Conservation (phyloP, 2,888 invertebrate species). For the Meandrusa payeni region DNA sequence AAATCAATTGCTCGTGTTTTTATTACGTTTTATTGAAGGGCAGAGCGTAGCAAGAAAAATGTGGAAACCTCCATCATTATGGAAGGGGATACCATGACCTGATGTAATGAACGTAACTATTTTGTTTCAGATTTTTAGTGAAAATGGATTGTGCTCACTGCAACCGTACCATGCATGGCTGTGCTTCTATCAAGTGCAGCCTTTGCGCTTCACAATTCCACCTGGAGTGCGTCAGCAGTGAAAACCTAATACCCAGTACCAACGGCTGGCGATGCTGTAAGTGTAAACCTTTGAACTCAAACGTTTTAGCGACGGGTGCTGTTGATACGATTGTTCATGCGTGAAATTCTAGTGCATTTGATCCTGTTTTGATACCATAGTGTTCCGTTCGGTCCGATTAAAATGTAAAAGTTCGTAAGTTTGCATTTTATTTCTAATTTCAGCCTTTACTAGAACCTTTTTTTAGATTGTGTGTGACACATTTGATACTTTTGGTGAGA, state of each 20-base stretch:
- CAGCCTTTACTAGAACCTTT: too few relatives aligned
- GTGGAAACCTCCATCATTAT: too few relatives aligned
- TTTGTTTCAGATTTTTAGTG: too few relatives aligned
- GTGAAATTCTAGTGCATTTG: slow-evolving; percentile 11
- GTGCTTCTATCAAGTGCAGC: slow-evolving; percentile 64
- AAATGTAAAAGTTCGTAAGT: slow-evolving; percentile 8
- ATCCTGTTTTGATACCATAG: slow-evolving; percentile 14
- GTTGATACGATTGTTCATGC: slow-evolving; percentile 33
- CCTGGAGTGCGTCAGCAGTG: slow-evolving; percentile 58
- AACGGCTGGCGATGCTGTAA: slow-evolving; percentile 61
- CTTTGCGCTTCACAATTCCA: slow-evolving; percentile 59
- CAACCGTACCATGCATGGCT: slow-evolving; percentile 58
- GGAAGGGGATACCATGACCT: too few relatives aligned
- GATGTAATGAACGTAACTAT: too few relatives aligned
- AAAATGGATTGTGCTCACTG: slow-evolving; percentile 61
- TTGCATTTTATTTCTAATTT: background rate
- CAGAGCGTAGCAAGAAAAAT: too few relatives aligned
- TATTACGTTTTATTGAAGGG: too few relatives aligned
- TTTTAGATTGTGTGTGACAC: too few relatives aligned
- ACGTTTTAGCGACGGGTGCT: slow-evolving; percentile 29
- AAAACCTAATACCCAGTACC: slow-evolving; percentile 47
- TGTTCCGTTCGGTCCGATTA: slow-evolving; percentile 14
- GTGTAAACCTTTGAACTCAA: slow-evolving; percentile 41
- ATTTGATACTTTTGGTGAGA: too few relatives aligned
- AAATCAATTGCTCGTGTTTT: too few relatives aligned